Evolutionary conservation across 2,113 vertebrate species (phyloP).

Genomic region (Bos taurus): DNA sequence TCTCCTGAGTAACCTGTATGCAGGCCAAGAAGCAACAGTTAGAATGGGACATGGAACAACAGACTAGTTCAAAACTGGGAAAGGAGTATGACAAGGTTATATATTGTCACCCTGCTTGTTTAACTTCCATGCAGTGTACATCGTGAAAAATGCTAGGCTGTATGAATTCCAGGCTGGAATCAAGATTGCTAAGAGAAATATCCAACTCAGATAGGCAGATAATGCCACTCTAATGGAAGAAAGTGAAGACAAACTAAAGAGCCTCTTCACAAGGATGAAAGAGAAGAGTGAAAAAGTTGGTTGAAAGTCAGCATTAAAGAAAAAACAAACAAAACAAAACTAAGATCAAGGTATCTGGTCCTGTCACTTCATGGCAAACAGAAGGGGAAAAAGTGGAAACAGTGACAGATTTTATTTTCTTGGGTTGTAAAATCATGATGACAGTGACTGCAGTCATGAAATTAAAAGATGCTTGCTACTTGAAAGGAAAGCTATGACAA

Average conservation of each 20-base stretch:
- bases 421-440: neutral
- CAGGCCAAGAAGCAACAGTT: neutral
- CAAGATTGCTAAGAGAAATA: neutral
- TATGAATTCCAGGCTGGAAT: neutral
- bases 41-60: neutral
- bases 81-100: neutral
- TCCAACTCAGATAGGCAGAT: neutral
- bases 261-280: neutral
- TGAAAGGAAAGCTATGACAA: neutral
- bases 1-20: neutral
- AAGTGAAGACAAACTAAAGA: neutral
- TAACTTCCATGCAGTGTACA: neutral
- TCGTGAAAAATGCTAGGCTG: neutral
- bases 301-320: neutral
- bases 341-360: neutral
- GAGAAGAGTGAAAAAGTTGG: neutral
- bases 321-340: neutral
- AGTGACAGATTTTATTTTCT: neutral
- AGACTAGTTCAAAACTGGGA: neutral
- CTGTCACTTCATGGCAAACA: neutral
- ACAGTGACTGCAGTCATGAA: neutral
- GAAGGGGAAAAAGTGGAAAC: neutral
- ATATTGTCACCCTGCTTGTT: neutral
- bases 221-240: neutral
- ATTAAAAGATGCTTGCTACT: neutral